A percentile compares a stretch with the other conserved stretches of the same genome.
These are phyloP conservation scores for Eupelmus urozonus DNA, from an alignment of 2,888 invertebrate genomes.

Conservation along the genomic window DNA sequence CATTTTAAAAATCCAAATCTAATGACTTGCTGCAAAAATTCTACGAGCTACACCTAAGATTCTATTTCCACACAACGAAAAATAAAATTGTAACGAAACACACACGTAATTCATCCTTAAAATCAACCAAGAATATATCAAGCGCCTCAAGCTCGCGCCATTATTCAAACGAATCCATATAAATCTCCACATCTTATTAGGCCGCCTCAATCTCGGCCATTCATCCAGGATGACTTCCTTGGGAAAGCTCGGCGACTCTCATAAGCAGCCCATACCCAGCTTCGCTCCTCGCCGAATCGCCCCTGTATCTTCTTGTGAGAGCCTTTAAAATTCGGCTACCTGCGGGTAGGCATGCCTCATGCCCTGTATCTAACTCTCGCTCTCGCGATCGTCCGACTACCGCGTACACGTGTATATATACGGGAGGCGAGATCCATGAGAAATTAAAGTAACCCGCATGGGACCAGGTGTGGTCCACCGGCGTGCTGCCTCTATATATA, in stretches of 20 bases:
- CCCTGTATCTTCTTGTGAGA: background rate
- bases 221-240: too few species aligned
- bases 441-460: constrained; percentile 67
- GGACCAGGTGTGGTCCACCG: constrained; percentile 67
- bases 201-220: background rate
- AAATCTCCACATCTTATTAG: background rate
- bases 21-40: too few species aligned
- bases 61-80: too few species aligned
- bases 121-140: too few species aligned
- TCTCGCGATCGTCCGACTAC: background rate
- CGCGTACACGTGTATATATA: background rate
- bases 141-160: too few species aligned
- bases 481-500: constrained; percentile 6
- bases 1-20: too few species aligned
- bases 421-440: constrained; percentile 42
- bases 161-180: background rate
- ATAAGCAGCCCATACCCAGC: too few species aligned
- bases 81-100: too few species aligned
- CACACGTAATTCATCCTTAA: too few species aligned
- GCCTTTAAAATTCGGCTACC: constrained; percentile 25
- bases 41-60: too few species aligned
- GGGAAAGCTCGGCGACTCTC: background rate
- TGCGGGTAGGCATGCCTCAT: constrained; percentile 31
- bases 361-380: too few species aligned
- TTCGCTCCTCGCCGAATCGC: too few species aligned